Evolutionary conservation across 2,113 vertebrate genomes (phyloP), one percentile per base, ranked within the genome.

Genomic region (Cyphomyrus plagiostoma): DNA sequence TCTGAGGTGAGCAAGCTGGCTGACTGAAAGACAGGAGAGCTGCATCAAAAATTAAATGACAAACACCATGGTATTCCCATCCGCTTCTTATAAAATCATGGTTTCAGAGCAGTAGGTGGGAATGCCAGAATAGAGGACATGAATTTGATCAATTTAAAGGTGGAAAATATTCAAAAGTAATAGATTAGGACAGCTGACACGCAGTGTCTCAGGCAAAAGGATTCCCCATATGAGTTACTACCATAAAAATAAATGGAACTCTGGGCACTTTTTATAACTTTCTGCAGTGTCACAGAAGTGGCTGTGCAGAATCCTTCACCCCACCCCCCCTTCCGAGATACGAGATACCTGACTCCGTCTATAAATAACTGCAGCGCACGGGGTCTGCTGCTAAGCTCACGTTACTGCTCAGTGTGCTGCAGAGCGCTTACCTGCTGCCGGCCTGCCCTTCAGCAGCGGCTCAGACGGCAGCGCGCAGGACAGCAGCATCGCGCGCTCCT

Each of bases 391-490:
- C 23, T 10, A 84, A 1, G 17, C 3, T 48, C 0, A 45, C 45
- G 6, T n/a, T 48, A 21, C 82, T 42, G 80, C 26, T 35, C 70
- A 17, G 30, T 5, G 21, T 0, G 30, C n/a, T 11, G 26, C 5
- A 4, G 23, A 9, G 30, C 53, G 21, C 94, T 94, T 95, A 99
- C 98, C 98, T 98, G 98, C 95, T 87, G 99, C 98, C 90, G 97
- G 96, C 95, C 98, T 99, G 96, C 98, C 98, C 94, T 98, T 98
- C 93, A 97, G 97, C 13, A 98, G 99, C 90, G 98, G 98, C 96
- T 99, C 98, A 0, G 98, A 99, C 93, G 98, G 98, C 91, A 99
- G 95, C 66, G 97, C 97, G 4, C 99, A 98, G 93, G 98, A 99
- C 99, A 93, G 97, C 98, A 35, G 35, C 95, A 99, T 98, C 95